A percentile compares a stretch with the other conserved stretches of the same genome.
Evolutionary conservation across 2,797 vertebrate species (phyloP).

Genomic region (Cuniculus paca): DNA sequence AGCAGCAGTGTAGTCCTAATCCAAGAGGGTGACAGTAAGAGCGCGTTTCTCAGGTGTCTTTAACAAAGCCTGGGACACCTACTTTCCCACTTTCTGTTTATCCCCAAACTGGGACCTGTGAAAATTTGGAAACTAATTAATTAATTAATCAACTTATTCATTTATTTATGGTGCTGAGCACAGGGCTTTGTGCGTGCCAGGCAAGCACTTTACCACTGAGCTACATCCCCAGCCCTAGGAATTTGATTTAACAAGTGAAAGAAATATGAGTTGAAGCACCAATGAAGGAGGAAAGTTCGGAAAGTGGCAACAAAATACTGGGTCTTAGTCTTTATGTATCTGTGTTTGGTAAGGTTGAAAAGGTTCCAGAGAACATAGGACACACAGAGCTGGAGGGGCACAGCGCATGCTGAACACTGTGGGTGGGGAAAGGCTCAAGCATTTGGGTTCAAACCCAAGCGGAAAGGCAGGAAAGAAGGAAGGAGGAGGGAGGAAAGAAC

Average conservation of each 20-base stretch:
- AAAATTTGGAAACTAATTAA: background rate
- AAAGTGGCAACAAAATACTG: background rate
- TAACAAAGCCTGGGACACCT: background rate
- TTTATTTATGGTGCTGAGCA: background rate
- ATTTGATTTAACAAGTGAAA: slow-evolving; percentile 6
- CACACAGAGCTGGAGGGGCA: background rate
- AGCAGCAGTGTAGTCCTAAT: slow-evolving; percentile 59
- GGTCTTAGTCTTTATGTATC: background rate
- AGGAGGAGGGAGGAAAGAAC: background rate
- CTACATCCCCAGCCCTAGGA: background rate
- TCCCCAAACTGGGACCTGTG: background rate
- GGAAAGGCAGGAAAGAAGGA: too few species aligned
- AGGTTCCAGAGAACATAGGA: background rate
- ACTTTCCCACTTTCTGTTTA: slow-evolving; percentile 31
- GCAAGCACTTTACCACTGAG: background rate
- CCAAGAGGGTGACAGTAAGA: slow-evolving; percentile 70
- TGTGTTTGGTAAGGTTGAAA: background rate
- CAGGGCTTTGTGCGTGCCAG: background rate
- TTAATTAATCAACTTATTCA: too few species aligned
- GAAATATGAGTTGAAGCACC: background rate
- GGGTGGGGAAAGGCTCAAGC: background rate
- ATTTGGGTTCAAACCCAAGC: background rate
- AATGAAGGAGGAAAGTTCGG: background rate
- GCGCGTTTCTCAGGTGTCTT: slow-evolving; percentile 44
- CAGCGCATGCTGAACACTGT: too few species aligned